Base-by-base conservation (phyloP, 2,113 vertebrate genomes). In the Rhegmatorhina hoffmannsi region DNA sequence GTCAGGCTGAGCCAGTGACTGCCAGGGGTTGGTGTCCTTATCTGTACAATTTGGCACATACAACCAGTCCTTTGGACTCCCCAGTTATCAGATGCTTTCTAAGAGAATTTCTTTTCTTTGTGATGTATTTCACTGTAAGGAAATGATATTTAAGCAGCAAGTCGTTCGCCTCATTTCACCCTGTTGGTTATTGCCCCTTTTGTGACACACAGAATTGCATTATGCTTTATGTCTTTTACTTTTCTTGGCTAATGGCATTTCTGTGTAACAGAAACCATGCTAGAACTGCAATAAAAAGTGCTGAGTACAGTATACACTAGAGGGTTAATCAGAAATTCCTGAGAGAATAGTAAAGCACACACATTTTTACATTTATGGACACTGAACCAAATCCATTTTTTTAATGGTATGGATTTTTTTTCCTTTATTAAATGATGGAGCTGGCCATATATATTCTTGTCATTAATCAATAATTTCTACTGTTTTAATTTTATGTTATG, bases 401-500 rank as follows among this genome's bases (percentile, higher is more conserved):
- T 91, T 91, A 90, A 85, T 92, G 8, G 49, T 81, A 88, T 87
- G n/a, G 86, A 87, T 92, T 94, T 82, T 69, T 69, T 83, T 89
- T 83, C 26, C 31, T 83, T 85, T 78, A 92, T 90, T 87, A 94
- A 94, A 83, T 7, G n/a, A 55, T 90, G 50, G 33, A 96, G 31
- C 59, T 79, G 46, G 43, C 52, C 44, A 79, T 94, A 94, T 90
- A 84, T 87, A 92, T 95, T 91, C 90, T 92, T 95, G 86, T 83
- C 91, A 92, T 91, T 95, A 95, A 96, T 94, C 90, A 93, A 92
- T 95, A 94, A 69, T 89, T 91, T 89, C 82, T 95, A 55, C 78
- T 92, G 90, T 78, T 97, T 94, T 91, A 94, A 95, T 95, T 91
- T 93, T 82, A 55, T 87, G 56, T 89, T 92, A 87, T 68, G 77